Evolutionary conservation across 2,113 vertebrate genomes (phyloP).

Genomic region (Campylorhamphus procurvoides): DNA sequence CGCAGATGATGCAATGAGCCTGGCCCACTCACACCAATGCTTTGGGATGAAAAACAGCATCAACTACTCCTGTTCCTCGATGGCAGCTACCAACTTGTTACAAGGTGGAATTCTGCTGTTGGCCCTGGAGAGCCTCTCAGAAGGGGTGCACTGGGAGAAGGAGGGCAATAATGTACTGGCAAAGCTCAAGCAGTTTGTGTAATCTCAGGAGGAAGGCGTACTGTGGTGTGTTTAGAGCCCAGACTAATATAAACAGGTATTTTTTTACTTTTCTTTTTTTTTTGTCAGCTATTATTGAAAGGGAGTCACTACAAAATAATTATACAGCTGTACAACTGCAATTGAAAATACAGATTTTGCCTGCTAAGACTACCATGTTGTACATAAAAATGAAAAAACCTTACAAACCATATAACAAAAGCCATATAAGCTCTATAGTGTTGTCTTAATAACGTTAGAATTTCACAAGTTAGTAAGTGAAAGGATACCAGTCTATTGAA

Average conservation of each 20-base stretch:
- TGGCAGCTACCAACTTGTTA: background rate
- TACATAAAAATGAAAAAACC: background rate
- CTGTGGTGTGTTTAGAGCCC: background rate
- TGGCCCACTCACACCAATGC: accelerated
- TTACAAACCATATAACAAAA: background rate
- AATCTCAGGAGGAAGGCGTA: background rate
- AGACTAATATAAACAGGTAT: background rate
- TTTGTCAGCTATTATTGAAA: background rate
- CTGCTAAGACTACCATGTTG: background rate
- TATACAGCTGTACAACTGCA: background rate
- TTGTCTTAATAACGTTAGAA: background rate
- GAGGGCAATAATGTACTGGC: background rate
- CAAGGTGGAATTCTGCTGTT: background rate
- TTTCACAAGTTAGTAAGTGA: background rate
- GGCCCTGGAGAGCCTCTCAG: background rate
- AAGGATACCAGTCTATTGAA: background rate
- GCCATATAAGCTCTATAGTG: background rate
- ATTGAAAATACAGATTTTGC: background rate
- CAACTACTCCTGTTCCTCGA: background rate
- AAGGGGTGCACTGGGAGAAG: background rate
- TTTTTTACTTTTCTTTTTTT: background rate
- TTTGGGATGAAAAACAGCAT: background rate
- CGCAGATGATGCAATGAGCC: background rate
- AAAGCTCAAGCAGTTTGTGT: background rate
- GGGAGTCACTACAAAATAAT: background rate